Evolutionary conservation across 2,888 invertebrate species (phyloP), one percentile per base, ranked within the genome.

Genomic region (Athripsodes cinereus): DNA sequence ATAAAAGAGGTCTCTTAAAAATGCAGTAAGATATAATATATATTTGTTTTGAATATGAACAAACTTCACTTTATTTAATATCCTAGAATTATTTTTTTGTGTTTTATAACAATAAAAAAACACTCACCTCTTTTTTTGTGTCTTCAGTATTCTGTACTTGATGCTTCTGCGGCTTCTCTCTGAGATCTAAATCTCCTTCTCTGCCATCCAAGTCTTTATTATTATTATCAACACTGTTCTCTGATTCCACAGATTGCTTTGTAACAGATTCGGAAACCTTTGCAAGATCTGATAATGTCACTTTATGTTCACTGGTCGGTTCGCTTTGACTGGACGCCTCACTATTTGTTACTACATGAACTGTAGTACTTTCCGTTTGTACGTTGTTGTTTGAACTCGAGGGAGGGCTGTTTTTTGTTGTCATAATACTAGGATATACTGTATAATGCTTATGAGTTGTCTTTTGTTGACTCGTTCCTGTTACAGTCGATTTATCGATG

Each of bases 71-170:
- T 6, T 26, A 26, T 10, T 6, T 26, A 3, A 26, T 26, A 26
- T 26, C 10, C 5, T 26, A 26, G 10, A 26, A 26, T 10, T 26
- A 26, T 10, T 10, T 26, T 6, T 10, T 10, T 26, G 10, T 3
- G 26, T 26, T 26, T 6, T 6, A 44, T 44, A 53, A 20, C 1
- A 21, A 20, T 44, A 19, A 11, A n/a, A 71, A 70, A 75, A 13
- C 13, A 40, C 79, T 77, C 71, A 79, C 79, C 79, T 79, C 78
- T 75, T 78, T 79, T 68, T 78, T 79, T 60, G 77, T 78, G 68
- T 78, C 76, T 65, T 78, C 78, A 71, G 75, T 78, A 71, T 78
- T 78, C 70, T 78, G 78, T 66, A 78, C 78, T 69, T 76, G 73
- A 35, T 62, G 59, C 56, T 73, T 77, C 67, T 75, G 75, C 63